Evolutionary conservation across 2,113 vertebrate species (phyloP), one percentile per base, ranked within the genome.

Genomic region (Planiliza haematocheilus): DNA sequence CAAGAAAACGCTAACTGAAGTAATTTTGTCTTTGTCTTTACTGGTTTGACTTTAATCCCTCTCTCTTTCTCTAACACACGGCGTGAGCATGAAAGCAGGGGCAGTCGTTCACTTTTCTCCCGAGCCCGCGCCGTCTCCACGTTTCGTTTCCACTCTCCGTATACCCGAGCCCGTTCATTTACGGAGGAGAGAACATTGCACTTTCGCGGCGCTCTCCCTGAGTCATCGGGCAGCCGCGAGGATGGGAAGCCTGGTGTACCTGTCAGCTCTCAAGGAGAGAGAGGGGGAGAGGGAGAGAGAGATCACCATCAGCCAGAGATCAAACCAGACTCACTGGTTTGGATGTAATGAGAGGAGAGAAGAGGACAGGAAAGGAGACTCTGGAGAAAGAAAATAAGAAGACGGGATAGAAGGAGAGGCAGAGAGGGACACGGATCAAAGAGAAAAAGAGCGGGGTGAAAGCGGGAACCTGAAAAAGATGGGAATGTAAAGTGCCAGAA

Each of bases 261-360:
- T 76, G 83, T 86, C 79, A 70, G 77, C 7, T 21, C 76, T 77
- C 38, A 0, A 64, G 59, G 63, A 55, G 59, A 58, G n/a, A n/a
- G n/a, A n/a, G n/a, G n/a, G n/a, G n/a, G n/a, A n/a, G n/a, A n/a
- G n/a, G n/a, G n/a, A n/a, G n/a, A n/a, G n/a, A n/a, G 71, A 61
- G 76, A 76, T 80, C 81, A 46, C 62, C 80, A 73, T 73, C 77
- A 70, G 64, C 60, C 64, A 30, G 50, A 76, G 70, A 86, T 83
- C 81, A 70, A 70, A 81, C 69, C 83, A 74, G 51, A 74, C 49
- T 68, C 60, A 61, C 20, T 74, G 71, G 67, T 67, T 30, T 56
- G 36, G 85, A 70, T 51, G 52, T 67, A 70, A 78, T 71, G 37
- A 58, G 17, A 50, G 17, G 18, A 60, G 55, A 56, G 66, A 56